Evolutionary conservation across 2,888 invertebrate genomes (phyloP).

Genomic region (Thera obeliscata): DNA sequence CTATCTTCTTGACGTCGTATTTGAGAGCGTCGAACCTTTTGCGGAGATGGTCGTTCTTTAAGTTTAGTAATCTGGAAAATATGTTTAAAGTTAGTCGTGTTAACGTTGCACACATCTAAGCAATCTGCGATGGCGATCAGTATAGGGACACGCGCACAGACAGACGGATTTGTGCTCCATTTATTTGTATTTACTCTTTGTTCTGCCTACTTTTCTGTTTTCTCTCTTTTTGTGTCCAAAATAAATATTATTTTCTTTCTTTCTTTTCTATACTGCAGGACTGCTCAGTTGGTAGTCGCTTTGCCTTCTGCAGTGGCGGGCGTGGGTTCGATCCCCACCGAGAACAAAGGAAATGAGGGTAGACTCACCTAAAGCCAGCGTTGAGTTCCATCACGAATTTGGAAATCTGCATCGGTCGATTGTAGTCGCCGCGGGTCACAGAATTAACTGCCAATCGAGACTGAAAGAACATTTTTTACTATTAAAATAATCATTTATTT

Average conservation of each 20-base stretch:
- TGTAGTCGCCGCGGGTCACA: slow-evolving; percentile 93
- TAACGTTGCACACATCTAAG: too few relatives aligned
- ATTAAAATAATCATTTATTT: too few relatives aligned
- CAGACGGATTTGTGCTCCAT: too few relatives aligned
- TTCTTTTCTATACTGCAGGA: too few relatives aligned
- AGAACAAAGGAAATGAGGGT: not conserved
- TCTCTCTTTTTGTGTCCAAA: too few relatives aligned
- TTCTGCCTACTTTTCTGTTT: too few relatives aligned
- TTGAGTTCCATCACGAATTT: slow-evolving; percentile 94
- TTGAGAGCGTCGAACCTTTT: slow-evolving; percentile 94
- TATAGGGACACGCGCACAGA: too few relatives aligned
- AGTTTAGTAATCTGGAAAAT: slow-evolving; percentile 86
- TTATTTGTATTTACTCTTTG: too few relatives aligned
- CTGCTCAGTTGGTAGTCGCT: too few relatives aligned
- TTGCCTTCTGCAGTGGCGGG: not conserved
- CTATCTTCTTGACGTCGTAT: slow-evolving; percentile 97
- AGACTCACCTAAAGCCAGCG: slow-evolving; percentile 89
- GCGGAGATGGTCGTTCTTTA: slow-evolving; percentile 94
- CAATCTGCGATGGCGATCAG: too few relatives aligned
- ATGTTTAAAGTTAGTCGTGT: not conserved
- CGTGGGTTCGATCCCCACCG: too few relatives aligned
- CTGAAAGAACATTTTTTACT: slow-evolving; percentile 56
- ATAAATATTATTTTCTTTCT: too few relatives aligned
- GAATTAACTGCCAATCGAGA: slow-evolving; percentile 93
- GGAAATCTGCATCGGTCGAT: slow-evolving; percentile 92